A percentile compares a stretch with the other conserved stretches of the same genome.
Evolutionary conservation across 1,140 invertebrate genomes (phyloP).

Genomic region (Lethrus apterus): DNA sequence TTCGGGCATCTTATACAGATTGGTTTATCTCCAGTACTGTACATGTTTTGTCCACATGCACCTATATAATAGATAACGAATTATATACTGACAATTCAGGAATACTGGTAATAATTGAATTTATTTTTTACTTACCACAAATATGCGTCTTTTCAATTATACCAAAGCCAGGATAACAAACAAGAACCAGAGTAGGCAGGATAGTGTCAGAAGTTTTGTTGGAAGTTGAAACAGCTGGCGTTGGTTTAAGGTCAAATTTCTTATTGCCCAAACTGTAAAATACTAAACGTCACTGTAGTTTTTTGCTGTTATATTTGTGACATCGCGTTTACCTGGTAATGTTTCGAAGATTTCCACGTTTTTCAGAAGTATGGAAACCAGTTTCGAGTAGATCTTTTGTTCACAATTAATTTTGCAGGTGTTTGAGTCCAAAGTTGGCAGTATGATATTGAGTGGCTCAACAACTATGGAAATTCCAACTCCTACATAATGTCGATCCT

Average conservation of each 20-base stretch:
- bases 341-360: constrained; percentile 30
- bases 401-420: constrained; percentile 34
- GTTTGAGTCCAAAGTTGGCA: constrained; percentile 19
- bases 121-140: constrained; percentile 28
- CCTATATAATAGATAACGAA: constrained; percentile 8
- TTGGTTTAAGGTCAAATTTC: constrained; percentile 21
- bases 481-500: constrained; percentile 6
- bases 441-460: constrained; percentile 23
- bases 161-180: constrained; percentile 32
- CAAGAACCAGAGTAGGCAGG: constrained; percentile 26
- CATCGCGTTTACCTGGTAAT: constrained; percentile 24
- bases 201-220: neutral
- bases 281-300: constrained; percentile 36
- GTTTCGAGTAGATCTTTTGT: constrained; percentile 28
- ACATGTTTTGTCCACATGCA: constrained; percentile 34
- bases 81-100: too few species aligned
- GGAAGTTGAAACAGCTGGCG: constrained; percentile 9
- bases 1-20: constrained; percentile 31
- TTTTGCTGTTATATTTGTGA: too few species aligned
- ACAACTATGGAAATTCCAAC: constrained; percentile 26
- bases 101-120: too few species aligned
- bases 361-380: constrained; percentile 30
- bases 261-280: constrained; percentile 27
- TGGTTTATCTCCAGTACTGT: constrained; percentile 26
- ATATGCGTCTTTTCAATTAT: constrained; percentile 26